Evolutionary conservation across 1,140 invertebrate species (phyloP).

Genomic region (Papilio glaucus): DNA sequence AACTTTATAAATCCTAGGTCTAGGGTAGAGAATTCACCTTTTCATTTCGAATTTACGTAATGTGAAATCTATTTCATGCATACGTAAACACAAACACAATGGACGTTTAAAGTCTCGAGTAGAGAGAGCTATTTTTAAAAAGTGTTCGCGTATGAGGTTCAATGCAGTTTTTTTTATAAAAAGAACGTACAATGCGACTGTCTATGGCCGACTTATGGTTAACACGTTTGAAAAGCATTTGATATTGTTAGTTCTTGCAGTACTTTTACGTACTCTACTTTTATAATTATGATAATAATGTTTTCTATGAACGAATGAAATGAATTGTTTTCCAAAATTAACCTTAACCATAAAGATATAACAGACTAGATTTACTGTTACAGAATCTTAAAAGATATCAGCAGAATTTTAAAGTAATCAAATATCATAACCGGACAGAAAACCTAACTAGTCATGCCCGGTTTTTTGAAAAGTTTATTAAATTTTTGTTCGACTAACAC

Average conservation of each 20-base stretch:
- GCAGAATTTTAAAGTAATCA: no score
- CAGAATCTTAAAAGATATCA: no score
- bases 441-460: conserved; percentile 11
- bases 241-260: neutral
- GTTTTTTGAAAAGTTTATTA: no score
- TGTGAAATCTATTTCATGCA: neutral
- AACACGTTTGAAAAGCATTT: conserved; percentile 2
- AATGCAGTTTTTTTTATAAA: conserved; percentile 8
- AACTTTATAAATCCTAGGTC: neutral
- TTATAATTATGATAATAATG: no score
- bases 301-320: no score
- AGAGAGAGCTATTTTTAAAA: conserved; percentile 21
- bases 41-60: neutral
- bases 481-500: no score
- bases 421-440: neutral
- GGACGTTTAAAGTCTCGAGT: neutral
- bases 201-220: neutral
- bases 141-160: conserved; percentile 14
- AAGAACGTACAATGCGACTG: conserved; percentile 4
- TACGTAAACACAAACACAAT: conserved; percentile 1
- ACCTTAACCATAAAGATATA: no score
- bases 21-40: neutral
- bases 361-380: no score
- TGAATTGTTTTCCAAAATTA: neutral
- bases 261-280: neutral